A percentile compares a stretch with the other conserved stretches of the same genome.
phyloP scores from a whole-genome alignment of 2,888 invertebrate genomes.

The Zaprionus lineosus region DNA sequence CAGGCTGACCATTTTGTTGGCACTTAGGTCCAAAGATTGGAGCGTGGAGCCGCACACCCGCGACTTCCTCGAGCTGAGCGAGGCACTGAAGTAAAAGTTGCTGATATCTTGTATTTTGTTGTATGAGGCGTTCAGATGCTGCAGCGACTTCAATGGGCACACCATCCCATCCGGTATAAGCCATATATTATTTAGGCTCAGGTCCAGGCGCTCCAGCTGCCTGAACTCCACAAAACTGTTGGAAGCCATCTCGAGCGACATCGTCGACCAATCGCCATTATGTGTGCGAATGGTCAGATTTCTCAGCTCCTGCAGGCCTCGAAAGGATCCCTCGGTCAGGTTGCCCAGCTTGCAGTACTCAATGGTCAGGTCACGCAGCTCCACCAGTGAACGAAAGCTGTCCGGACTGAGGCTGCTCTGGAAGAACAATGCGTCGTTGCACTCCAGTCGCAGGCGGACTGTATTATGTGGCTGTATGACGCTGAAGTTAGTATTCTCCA shows the following conservation, averaged over 20 bases:
- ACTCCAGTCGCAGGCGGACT: conserved; percentile 90
- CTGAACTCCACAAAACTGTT: conserved; percentile 91
- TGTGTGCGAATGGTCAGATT: conserved; percentile 93
- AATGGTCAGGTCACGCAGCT: conserved; percentile 90
- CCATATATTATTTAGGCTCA: conserved; percentile 95
- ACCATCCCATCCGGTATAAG: conserved; percentile 93
- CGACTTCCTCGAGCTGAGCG: conserved; percentile 82
- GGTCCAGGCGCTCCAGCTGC: conserved; percentile 91
- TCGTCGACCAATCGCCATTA: conserved; percentile 92
- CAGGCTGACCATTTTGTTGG: conserved; percentile 92
- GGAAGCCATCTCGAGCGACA: conserved; percentile 91
- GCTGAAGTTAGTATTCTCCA: conserved; percentile 93
- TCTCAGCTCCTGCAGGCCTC: conserved; percentile 90
- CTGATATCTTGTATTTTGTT: conserved; percentile 94
- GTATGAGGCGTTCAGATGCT: conserved; percentile 91
- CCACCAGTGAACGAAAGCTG: conserved; percentile 91
- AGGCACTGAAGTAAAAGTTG: conserved; percentile 92
- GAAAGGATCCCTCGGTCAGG: conserved; percentile 91
- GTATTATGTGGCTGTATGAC: conserved; percentile 93
- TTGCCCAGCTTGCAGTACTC: conserved; percentile 94
- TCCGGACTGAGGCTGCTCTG: conserved; percentile 90
- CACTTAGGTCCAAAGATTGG: conserved; percentile 91
- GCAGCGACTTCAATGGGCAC: conserved; percentile 91
- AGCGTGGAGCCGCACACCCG: conserved; percentile 86
- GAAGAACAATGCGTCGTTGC: conserved; percentile 91